Percentiles rank a stretch among this genome's conserved stretches.
Evolutionary conservation across 2,797 vertebrate species (phyloP).

Genomic region (Catamblyrhynchus diadema): DNA sequence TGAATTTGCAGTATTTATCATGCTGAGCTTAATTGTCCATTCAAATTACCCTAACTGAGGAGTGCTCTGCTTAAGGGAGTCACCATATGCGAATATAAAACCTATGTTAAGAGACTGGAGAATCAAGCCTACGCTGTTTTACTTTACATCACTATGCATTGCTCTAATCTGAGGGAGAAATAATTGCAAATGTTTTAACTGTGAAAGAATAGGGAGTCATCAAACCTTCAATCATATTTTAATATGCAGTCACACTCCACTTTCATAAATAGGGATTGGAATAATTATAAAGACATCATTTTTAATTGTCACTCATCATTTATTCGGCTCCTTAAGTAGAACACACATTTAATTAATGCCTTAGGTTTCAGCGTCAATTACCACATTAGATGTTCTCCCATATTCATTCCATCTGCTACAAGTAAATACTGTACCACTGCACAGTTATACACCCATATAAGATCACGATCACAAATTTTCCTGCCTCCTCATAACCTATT

Average conservation of each 20-base stretch:
- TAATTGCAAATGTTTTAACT: conserved; percentile 64
- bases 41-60: conserved; percentile 13
- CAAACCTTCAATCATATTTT: conserved; percentile 67
- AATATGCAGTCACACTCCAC: conserved; percentile 54
- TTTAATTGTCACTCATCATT: conserved; percentile 64
- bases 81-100: conserved; percentile 50
- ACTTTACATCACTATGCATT: conserved; percentile 41
- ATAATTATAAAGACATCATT: conserved; percentile 65
- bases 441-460: neutral
- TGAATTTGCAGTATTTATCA: conserved; percentile 26
- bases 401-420: conserved; percentile 59
- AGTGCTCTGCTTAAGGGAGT: conserved; percentile 35
- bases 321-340: conserved; percentile 46
- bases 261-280: conserved; percentile 61
- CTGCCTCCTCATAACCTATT: conserved; percentile 1
- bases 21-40: conserved; percentile 40
- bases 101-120: conserved; percentile 21
- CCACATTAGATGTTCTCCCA: conserved; percentile 46
- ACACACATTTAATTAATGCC: conserved; percentile 66
- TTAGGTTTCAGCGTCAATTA: conserved; percentile 52
- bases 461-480: conserved; percentile 18
- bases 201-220: conserved; percentile 58
- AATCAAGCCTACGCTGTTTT: conserved; percentile 61
- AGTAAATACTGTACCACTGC: conserved; percentile 50
- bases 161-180: conserved; percentile 55